Percentiles rank a stretch among this genome's conserved stretches.
Conservation (phyloP, 2,113 vertebrate species). For the Pseudorhombus dupliciocellatus region DNA sequence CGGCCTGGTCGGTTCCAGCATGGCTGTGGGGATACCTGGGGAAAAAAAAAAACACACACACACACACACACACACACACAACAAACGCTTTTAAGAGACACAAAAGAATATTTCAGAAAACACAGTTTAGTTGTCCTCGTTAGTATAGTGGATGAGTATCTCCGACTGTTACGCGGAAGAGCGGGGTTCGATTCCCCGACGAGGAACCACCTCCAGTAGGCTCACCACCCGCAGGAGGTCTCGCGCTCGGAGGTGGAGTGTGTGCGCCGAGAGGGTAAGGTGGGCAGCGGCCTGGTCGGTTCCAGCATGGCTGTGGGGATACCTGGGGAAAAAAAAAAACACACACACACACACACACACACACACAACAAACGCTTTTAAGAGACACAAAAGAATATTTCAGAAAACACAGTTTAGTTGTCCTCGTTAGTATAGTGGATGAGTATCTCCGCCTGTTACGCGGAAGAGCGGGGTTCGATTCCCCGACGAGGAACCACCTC, state of each 20-base stretch:
- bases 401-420: background rate
- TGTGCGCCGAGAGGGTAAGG: conserved; percentile 89
- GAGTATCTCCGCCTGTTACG: no score
- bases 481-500: no score
- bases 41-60: background rate
- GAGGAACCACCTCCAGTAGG: no score
- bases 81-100: background rate
- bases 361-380: no score
- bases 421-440: no score
- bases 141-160: no score
- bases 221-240: no score
- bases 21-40: conserved; percentile 91
- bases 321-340: conserved; percentile 76
- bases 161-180: no score
- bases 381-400: background rate
- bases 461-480: no score
- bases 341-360: no score
- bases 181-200: no score
- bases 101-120: background rate
- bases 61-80: background rate
- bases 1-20: conserved; percentile 93
- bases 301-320: conserved; percentile 93
- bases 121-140: no score
- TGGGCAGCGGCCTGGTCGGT: conserved; percentile 93
- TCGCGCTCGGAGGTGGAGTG: conserved; percentile 92